Conservation (phyloP, 2,113 vertebrate species). For the Macquaria ambigua region DNA sequence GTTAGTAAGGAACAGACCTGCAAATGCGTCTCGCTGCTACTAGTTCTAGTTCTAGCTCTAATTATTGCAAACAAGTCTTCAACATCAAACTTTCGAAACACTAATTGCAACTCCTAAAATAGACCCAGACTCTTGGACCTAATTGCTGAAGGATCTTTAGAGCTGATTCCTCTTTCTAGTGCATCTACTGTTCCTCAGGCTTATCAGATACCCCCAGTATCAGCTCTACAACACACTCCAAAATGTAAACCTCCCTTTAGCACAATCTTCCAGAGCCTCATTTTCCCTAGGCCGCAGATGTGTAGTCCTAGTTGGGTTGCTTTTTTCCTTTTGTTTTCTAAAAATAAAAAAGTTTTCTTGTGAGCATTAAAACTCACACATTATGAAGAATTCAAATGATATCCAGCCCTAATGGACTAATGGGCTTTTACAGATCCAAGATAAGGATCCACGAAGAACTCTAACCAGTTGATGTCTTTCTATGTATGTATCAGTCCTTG, state of each 20-base stretch:
- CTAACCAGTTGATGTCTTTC: neutral
- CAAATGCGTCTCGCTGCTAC: neutral
- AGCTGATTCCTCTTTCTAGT: neutral
- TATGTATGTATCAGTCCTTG: neutral
- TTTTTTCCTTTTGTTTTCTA: neutral
- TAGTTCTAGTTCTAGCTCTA: neutral
- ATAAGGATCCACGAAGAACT: neutral
- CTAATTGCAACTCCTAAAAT: neutral
- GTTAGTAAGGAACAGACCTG: neutral
- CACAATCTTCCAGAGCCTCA: neutral
- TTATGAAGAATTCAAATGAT: neutral
- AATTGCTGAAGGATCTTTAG: neutral
- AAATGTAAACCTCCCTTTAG: neutral
- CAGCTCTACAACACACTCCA: neutral
- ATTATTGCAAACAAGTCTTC: neutral
- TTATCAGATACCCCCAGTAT: neutral
- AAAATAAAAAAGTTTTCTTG: neutral
- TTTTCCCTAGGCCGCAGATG: neutral
- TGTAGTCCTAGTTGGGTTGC: neutral
- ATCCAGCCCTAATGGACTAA: neutral
- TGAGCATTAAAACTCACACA: neutral
- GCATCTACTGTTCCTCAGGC: neutral
- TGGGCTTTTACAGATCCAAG: neutral
- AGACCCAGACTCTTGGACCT: neutral
- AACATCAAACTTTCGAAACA: neutral